Evolutionary conservation across 2,113 vertebrate species (phyloP), one percentile per base, ranked within the genome.

Genomic region (Epinephelus lanceolatus): DNA sequence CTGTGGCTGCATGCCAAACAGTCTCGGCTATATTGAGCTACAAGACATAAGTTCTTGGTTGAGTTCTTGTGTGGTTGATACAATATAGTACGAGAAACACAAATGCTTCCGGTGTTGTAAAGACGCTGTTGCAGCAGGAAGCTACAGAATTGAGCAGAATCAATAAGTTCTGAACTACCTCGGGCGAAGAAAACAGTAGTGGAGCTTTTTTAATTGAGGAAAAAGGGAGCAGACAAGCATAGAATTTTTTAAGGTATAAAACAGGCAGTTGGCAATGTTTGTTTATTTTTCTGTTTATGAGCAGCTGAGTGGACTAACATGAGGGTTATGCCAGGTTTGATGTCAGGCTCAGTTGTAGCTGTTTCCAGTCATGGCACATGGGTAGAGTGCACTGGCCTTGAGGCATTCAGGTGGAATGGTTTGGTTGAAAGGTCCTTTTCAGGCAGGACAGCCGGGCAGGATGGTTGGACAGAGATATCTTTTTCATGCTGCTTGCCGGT

Each of bases 401-500:
- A 81, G 49, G 86, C 88, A n/a, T 82, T 79, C 73, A 62, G 71
- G 86, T 83, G 86, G 78, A 90, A 91, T 61, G 74, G 66, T 76
- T 70, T 30, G 85, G 80, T 68, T 19, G 72, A 84, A 55, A 66
- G 75, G 72, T 63, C 63, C 69, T 73, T 86, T 86, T 89, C 73
- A 77, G 59, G 60, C 71, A 62, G 55, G 56, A 75, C 59, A 82
- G 71, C 53, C 8, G 51, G 59, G 63, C 47, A 76, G 56, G 87
- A 70, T 70, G 71, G 75, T 83, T 62, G 79, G 81, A 57, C 78
- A 49, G 74, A 68, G 73, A 89, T 77, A 56, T 82, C 59, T 71
- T 84, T 78, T 66, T 60, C 25, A 45, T 49, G 62, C 71, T 15
- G 71, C 76, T 71, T 15, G 12, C 53, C 6, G 57, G 25, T 72